Evolutionary conservation across 2,797 vertebrate genomes (phyloP).

Genomic region (Darevskia nairensis): DNA sequence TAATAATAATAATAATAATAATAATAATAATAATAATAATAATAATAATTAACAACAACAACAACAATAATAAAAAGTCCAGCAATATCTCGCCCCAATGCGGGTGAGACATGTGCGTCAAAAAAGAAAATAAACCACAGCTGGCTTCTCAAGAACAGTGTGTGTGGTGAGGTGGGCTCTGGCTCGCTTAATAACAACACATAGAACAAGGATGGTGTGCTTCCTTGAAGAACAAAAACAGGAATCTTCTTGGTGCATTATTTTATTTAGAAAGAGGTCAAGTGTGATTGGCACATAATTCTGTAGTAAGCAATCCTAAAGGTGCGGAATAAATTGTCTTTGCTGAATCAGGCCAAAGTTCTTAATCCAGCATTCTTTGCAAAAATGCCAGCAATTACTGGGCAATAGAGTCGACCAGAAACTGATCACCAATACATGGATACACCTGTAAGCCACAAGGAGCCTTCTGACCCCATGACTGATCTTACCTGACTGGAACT

Average conservation of each 20-base stretch:
- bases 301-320: not conserved
- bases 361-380: not conserved
- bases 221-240: not conserved
- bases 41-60: no score
- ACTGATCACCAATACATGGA: no score
- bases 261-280: not conserved
- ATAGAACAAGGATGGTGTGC: no score
- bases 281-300: no score
- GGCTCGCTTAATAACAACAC: not conserved
- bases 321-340: not conserved
- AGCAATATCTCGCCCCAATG: no score
- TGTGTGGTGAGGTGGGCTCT: not conserved
- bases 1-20: no score
- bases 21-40: no score
- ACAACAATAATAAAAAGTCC: no score
- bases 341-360: not conserved
- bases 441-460: not conserved
- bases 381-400: not conserved
- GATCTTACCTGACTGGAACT: not conserved
- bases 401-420: not conserved
- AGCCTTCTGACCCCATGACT: not conserved
- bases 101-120: no score
- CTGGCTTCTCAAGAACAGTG: no score
- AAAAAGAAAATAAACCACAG: not conserved
- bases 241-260: not conserved